These are phyloP conservation scores for Rhabdomys dilectus DNA, from an alignment of 2,113 vertebrate genomes.

Conservation along the genomic window DNA sequence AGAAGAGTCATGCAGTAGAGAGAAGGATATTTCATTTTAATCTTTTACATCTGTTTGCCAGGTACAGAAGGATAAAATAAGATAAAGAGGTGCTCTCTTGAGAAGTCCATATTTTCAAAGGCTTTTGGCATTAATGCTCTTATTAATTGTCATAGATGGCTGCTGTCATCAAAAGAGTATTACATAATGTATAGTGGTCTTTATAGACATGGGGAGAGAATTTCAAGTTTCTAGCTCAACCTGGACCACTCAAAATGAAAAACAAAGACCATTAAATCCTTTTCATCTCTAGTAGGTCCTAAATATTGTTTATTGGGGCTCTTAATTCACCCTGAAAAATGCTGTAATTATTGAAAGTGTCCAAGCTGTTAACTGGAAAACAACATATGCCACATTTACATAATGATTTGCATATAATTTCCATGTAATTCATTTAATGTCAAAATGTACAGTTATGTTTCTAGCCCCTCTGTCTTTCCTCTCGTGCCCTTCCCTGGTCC, in stretches of 20 bases:
- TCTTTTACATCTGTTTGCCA: slow-evolving; percentile 78
- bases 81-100: slow-evolving; percentile 69
- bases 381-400: slow-evolving; percentile 85
- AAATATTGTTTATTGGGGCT: slow-evolving; percentile 80
- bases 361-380: slow-evolving; percentile 83
- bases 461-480: slow-evolving; percentile 66
- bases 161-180: slow-evolving; percentile 63
- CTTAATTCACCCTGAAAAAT: slow-evolving; percentile 82
- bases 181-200: slow-evolving; percentile 56
- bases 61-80: slow-evolving; percentile 75
- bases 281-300: slow-evolving; percentile 64
- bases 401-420: slow-evolving; percentile 84
- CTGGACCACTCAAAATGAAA: slow-evolving; percentile 71
- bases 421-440: slow-evolving; percentile 83
- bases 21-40: slow-evolving; percentile 76
- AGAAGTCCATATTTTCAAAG: slow-evolving; percentile 77
- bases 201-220: slow-evolving; percentile 54
- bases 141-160: slow-evolving; percentile 76
- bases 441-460: slow-evolving; percentile 78
- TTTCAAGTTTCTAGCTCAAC: slow-evolving; percentile 69
- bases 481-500: slow-evolving; percentile 15
- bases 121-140: slow-evolving; percentile 72
- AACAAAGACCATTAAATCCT: slow-evolving; percentile 73
- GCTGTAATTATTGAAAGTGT: slow-evolving; percentile 81
- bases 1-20: slow-evolving; percentile 49